A percentile compares a stretch with the other conserved stretches of the same genome.
Evolutionary conservation across 2,888 invertebrate species (phyloP).

Genomic region (Biston betularia): DNA sequence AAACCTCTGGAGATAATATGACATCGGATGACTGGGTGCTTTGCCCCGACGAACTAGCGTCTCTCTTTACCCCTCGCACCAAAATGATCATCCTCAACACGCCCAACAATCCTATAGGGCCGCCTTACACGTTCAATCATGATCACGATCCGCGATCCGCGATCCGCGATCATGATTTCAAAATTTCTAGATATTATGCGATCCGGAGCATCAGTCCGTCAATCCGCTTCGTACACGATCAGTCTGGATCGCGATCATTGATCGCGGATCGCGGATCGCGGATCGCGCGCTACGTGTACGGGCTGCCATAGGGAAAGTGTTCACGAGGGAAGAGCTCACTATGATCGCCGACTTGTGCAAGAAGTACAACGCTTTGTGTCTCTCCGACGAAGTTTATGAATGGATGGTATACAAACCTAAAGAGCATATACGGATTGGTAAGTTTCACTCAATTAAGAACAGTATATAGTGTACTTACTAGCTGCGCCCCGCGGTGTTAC

Average conservation of each 20-base stretch:
- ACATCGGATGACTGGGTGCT: slow-evolving; percentile 96
- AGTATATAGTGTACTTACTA: no score
- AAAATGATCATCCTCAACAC: slow-evolving; percentile 98
- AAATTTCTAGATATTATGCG: no score
- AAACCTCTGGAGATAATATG: slow-evolving; percentile 78
- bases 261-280: no score
- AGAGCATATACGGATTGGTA: slow-evolving; percentile 96
- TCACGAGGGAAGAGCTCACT: slow-evolving; percentile 85
- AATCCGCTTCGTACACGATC: no score
- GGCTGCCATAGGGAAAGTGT: slow-evolving; percentile 98
- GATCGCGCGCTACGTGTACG: no score
- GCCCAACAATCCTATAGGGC: slow-evolving; percentile 98
- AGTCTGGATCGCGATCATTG: no score
- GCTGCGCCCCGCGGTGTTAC: no score
- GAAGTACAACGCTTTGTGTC: slow-evolving; percentile 25
- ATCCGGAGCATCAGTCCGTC: no score
- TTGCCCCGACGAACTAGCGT: slow-evolving; percentile 92
- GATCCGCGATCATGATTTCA: no score
- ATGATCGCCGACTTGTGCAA: slow-evolving; percentile 28
- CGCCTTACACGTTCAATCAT: no score
- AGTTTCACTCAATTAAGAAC: slow-evolving; percentile 46
- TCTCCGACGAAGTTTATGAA: slow-evolving; percentile 88
- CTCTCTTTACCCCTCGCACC: slow-evolving; percentile 94
- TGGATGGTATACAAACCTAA: slow-evolving; percentile 96
- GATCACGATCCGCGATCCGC: no score